Percentiles rank a stretch among this genome's conserved stretches.
Evolutionary conservation across 2,888 invertebrate species (phyloP).

Genomic region (Matsumyia berberina): DNA sequence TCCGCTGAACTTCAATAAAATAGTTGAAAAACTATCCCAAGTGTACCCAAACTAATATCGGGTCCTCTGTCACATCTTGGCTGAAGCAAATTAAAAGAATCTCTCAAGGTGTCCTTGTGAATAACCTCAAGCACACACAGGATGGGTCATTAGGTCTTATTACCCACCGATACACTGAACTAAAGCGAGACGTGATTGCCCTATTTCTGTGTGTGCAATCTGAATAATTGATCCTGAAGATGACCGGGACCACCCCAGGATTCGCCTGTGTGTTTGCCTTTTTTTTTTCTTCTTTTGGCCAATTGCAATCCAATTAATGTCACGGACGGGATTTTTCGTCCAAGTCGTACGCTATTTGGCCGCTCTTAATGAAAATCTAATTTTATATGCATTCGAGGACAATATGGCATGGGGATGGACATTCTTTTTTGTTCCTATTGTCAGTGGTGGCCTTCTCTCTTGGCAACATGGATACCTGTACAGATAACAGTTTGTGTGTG

Average conservation of each 20-base stretch:
- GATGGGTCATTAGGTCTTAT: constrained; percentile 76
- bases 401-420: constrained; percentile 49
- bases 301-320: constrained; percentile 76
- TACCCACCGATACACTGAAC: constrained; percentile 65
- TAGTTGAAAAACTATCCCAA: constrained; percentile 59
- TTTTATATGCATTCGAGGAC: constrained; percentile 72
- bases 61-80: constrained; percentile 10
- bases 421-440: constrained; percentile 21
- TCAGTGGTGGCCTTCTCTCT: not conserved
- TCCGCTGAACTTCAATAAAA: constrained; percentile 67
- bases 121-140: constrained; percentile 62
- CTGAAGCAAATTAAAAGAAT: constrained; percentile 69
- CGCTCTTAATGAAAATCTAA: constrained; percentile 76
- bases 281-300: constrained; percentile 36
- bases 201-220: constrained; percentile 52
- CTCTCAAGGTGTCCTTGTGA: constrained; percentile 75
- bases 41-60: constrained; percentile 54
- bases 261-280: constrained; percentile 6
- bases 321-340: constrained; percentile 62
- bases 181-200: constrained; percentile 64
- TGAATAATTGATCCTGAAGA: constrained; percentile 74
- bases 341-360: constrained; percentile 52
- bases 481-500: constrained; percentile 43
- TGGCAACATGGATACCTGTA: not conserved
- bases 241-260: constrained; percentile 27